Evolutionary conservation across 2,797 vertebrate genomes (phyloP), one percentile per base, ranked within the genome.

Genomic region (Glyptemys insculpta): DNA sequence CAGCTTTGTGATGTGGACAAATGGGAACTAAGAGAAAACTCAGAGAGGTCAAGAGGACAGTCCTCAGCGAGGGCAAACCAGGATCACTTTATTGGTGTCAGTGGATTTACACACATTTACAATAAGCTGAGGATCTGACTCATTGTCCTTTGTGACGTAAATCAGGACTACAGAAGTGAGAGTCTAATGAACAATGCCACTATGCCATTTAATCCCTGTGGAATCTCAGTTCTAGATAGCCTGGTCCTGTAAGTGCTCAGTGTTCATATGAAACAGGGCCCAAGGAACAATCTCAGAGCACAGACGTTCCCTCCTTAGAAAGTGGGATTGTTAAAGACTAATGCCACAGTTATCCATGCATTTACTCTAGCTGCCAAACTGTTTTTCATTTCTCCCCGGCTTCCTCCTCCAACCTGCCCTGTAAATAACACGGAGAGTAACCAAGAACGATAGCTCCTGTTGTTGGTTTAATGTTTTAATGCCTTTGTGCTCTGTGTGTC

Each of bases 381-480:
- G 25, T 29, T 44, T 21, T 59, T 87, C 12, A 41, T 90, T 95
- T 80, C 50, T 90, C 59, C 85, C 79, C 86, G 74, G 11, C 11
- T 37, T 84, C 88, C 93, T 87, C 19, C 59, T 90, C 57, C 74
- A 74, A 4, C 18, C 88, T 90, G 27, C 78, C 83, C 34, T 62
- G 44, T 92, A 81, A 94, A 87, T 88, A 88, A 81, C 41, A 23
- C 54, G 85, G 82, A 86, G 41, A 81, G 21, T 52, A 84, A 25
- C 29, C 52, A 85, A 50, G 87, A 81, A 68, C 12, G 3, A 19
- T 84, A 88, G 72, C n/a, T 90, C 57, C 25, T 54, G 29, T 93
- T 88, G 27, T 27, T 89, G 86, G 57, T 47, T 52, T 37, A 47
- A 52, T 52, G 47, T 50, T 62, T 37, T 21, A 9, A n/a, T 52